A percentile compares a stretch with the other conserved stretches of the same genome.
phyloP scores from a whole-genome alignment of 2,888 invertebrate genomes.

The Nomada ferruginata region DNA sequence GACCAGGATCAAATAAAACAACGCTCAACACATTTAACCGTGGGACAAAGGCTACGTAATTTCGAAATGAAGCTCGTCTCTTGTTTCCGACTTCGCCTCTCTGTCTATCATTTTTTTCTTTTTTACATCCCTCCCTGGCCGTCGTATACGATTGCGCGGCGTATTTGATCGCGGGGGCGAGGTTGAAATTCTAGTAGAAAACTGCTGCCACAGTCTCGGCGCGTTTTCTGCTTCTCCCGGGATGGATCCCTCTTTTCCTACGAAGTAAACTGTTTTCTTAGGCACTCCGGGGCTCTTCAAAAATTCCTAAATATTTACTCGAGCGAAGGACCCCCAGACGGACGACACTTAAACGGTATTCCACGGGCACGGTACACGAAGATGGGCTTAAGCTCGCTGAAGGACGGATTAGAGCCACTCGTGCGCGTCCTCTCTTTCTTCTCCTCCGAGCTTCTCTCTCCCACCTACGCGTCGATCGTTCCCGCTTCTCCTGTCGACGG shows the following conservation, averaged over 20 bases:
- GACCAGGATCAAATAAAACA: slow-evolving; percentile 43
- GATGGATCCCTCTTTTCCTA: slow-evolving; percentile 51
- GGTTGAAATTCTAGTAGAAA: slow-evolving; percentile 49
- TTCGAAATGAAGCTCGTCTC: slow-evolving; percentile 51
- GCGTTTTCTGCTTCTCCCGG: slow-evolving; percentile 42
- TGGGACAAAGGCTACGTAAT: slow-evolving; percentile 59
- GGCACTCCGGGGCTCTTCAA: slow-evolving; percentile 80
- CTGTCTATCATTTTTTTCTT: neutral
- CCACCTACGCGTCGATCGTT: slow-evolving; percentile 38
- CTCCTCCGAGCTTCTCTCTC: slow-evolving; percentile 24
- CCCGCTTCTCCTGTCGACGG: slow-evolving; percentile 9
- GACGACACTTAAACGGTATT: slow-evolving; percentile 77
- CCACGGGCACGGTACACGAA: slow-evolving; percentile 69
- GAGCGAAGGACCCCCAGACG: slow-evolving; percentile 73
- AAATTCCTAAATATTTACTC: slow-evolving; percentile 83
- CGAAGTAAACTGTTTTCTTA: slow-evolving; percentile 81
- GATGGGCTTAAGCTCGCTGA: slow-evolving; percentile 72
- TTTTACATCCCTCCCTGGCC: slow-evolving; percentile 2
- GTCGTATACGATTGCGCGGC: slow-evolving; percentile 39
- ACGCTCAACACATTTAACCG: slow-evolving; percentile 41
- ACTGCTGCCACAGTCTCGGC: slow-evolving; percentile 54
- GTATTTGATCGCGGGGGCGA: slow-evolving; percentile 62
- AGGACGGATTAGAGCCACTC: slow-evolving; percentile 79
- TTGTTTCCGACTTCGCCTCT: slow-evolving; percentile 5
- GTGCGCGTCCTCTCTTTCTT: slow-evolving; percentile 57